Base-by-base conservation (phyloP, 1,140 invertebrate genomes). In the Drosophila sproati region DNA sequence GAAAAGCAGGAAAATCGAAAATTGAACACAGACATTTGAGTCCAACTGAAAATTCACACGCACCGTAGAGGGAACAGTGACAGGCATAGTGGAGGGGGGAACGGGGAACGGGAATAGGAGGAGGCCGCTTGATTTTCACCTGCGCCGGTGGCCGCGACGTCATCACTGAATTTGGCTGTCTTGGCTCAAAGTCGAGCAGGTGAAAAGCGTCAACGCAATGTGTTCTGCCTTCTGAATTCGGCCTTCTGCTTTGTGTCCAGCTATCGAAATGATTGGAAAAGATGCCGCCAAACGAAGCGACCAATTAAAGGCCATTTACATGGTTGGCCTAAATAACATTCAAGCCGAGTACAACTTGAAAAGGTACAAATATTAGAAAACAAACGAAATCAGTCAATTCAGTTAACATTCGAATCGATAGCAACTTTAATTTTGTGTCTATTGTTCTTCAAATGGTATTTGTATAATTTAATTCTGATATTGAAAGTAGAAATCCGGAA, bases 111-210 rank as follows among this genome's bases (percentile, higher is more conserved):
- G 61, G 37, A n/a, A n/a, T n/a, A n/a, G 12, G 20, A 34, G 31
- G 56, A 41, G 48, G 31, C 7, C 43, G 60, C 54, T 56, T 70
- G 64, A 66, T 78, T 86, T 86, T 80, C 82, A 86, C 71, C 82
- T 86, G 82, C 76, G 43, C 78, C 59, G 79, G 75, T 82, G 82
- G 83, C 71, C 82, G 77, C 82, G 77, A 72, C 72, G 79, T 82
- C 82, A 82, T 86, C 82, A 72, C 63, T 60, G 48, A 75, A 68
- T 69, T 77, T 63, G 68, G 59, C 71, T 61, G 47, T 57, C 61
- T 62, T 39, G 41, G 39, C 34, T 34, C 34, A 5, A 55, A 60
- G 51, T 70, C 59, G 48, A 47, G 73, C 72, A 70, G 82, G 71
- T 82, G 82, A 79, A 87, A 82, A 69, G 67, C 82, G 74, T 69